Percentiles rank a stretch among this genome's conserved stretches.
Conservation (phyloP, 2,113 vertebrate genomes). For the Aphelocoma coerulescens region DNA sequence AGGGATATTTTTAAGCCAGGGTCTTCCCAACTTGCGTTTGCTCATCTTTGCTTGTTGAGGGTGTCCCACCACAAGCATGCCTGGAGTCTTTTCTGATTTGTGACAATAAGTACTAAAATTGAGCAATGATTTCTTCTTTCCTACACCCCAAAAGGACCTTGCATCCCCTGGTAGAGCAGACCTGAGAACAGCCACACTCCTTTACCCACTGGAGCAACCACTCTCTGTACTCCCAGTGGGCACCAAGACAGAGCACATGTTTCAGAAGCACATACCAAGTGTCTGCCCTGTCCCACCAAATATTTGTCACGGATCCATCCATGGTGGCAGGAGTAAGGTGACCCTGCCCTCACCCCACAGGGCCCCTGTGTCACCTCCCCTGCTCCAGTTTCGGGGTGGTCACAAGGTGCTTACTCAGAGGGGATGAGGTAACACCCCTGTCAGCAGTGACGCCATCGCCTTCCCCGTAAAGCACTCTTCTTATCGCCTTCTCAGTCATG, state of each 20-base stretch:
- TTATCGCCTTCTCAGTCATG: slow-evolving; percentile 52
- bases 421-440: slow-evolving; percentile 5
- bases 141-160: not conserved
- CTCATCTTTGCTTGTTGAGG: not conserved
- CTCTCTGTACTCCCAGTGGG: not conserved
- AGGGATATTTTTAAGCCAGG: not conserved
- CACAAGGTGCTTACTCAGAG: not conserved
- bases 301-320: not conserved
- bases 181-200: not conserved
- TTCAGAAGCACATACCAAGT: not conserved
- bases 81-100: not conserved
- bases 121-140: not conserved
- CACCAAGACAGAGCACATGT: not conserved
- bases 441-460: not conserved
- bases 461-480: slow-evolving; percentile 45
- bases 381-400: not conserved
- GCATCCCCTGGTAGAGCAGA: not conserved
- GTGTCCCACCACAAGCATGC: not conserved
- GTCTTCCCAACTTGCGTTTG: not conserved
- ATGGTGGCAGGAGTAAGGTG: not conserved
- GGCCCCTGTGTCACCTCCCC: not conserved
- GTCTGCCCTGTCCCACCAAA: not conserved
- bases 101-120: not conserved
- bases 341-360: not conserved
- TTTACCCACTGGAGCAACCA: not conserved